phyloP scores from a whole-genome alignment of 2,113 vertebrate species.

The Leptobrachium ailaonicum region DNA sequence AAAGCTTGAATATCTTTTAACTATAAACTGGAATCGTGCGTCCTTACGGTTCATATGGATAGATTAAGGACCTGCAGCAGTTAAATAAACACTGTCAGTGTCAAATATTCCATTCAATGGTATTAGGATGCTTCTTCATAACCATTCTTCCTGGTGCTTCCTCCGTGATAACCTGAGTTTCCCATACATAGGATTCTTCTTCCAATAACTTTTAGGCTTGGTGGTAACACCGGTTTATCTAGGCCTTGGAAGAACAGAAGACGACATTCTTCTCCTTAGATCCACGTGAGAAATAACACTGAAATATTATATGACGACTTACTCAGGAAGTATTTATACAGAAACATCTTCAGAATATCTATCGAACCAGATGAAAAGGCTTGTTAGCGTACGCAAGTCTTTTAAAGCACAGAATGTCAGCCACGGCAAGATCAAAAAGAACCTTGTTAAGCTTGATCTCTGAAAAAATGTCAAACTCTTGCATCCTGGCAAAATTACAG shows the following conservation, averaged over 20 bases:
- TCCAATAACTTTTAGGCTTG: too few relatives aligned
- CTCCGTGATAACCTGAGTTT: too few relatives aligned
- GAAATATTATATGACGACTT: constrained; percentile 33
- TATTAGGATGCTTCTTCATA: too few relatives aligned
- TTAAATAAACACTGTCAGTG: too few relatives aligned
- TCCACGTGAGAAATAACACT: background rate
- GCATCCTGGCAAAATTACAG: background rate
- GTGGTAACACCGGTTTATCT: constrained; percentile 39
- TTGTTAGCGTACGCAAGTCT: constrained; percentile 14
- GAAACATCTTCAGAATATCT: constrained; percentile 12
- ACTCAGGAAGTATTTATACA: constrained; percentile 29
- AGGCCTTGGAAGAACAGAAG: constrained; percentile 54
- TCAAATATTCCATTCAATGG: too few relatives aligned
- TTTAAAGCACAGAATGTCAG: constrained; percentile 14
- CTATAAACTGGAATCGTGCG: too few relatives aligned
- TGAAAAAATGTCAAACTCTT: constrained; percentile 24
- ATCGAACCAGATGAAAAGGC: constrained; percentile 8
- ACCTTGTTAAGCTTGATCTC: constrained; percentile 27
- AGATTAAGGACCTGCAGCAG: too few relatives aligned
- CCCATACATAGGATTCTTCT: too few relatives aligned
- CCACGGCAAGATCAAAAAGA: constrained; percentile 31
- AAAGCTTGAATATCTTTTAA: too few relatives aligned
- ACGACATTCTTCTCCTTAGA: constrained; percentile 29
- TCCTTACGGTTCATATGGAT: too few relatives aligned
- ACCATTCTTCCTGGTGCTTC: too few relatives aligned